Conservation (phyloP, 2,888 invertebrate genomes). For the Pteria penguin region DNA sequence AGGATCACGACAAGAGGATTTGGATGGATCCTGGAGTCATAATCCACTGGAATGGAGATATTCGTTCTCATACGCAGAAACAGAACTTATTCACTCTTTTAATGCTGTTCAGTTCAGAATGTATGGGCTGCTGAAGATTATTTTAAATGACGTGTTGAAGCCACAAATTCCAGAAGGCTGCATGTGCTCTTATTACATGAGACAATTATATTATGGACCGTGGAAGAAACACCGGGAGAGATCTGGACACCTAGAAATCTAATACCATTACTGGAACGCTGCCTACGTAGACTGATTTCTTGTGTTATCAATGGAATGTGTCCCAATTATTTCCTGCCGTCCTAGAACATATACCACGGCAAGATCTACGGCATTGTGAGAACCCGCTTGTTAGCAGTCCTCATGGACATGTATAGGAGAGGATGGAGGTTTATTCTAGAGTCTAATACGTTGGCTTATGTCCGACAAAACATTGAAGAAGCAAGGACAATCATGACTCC, state of each 20-base stretch:
- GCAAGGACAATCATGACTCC: too few species aligned
- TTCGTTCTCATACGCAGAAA: not conserved
- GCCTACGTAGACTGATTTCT: not conserved
- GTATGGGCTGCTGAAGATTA: slow-evolving; percentile 13
- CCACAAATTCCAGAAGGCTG: not conserved
- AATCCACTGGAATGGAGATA: slow-evolving; percentile 2
- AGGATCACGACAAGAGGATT: not conserved
- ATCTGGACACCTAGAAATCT: slow-evolving; percentile 1
- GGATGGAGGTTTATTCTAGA: not conserved
- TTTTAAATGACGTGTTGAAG: slow-evolving; percentile 6
- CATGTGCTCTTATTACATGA: slow-evolving; percentile 18
- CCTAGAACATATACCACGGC: slow-evolving; percentile 2
- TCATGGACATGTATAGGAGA: not conserved
- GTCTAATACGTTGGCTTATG: too few species aligned
- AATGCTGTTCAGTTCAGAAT: not conserved
- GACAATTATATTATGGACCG: slow-evolving; percentile 4
- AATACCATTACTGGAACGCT: not conserved
- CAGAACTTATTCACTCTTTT: not conserved
- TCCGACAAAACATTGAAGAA: too few species aligned
- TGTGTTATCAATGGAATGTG: not conserved
- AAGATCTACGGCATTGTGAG: not conserved
- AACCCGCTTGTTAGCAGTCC: not conserved
- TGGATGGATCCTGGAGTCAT: not conserved
- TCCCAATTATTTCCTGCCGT: slow-evolving; percentile 16
- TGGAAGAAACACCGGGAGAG: not conserved